Evolutionary conservation across 2,113 vertebrate species (phyloP), one percentile per base, ranked within the genome.

Genomic region (Todiramphus saurophagus): DNA sequence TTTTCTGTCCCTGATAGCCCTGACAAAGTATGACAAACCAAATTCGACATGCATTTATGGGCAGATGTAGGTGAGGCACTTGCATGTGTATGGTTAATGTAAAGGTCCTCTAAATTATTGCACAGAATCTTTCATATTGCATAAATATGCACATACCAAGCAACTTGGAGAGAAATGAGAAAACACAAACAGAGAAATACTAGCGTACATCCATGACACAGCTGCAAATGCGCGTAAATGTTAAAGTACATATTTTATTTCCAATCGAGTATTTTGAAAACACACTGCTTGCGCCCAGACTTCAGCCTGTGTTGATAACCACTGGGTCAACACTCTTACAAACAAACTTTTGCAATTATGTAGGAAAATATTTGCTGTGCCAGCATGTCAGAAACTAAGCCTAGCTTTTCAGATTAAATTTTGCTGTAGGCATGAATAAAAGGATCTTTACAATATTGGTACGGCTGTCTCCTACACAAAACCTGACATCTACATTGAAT

Each of bases 341-440:
- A 86, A 83, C 9, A 4, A 59, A 56, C 68, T n/a, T 83, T 91
- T 89, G 48, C 46, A 85, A 7, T 63, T 63, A 35, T 2, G 27
- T 39, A 87, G 68, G 87, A 50, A 44, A 88, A 81, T 60, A 73
- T 43, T 64, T 93, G 89, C 73, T 81, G 56, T 86, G 85, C 72
- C 87, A 95, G 89, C 84, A 43, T 14, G 63, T 85, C 96, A 95
- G 55, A 28, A 88, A 11, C 85, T 70, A 74, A 94, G 19, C 50
- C 70, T 8, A 14, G 75, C 75, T 90, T 86, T 90, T 69, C 41
- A 66, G 83, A 66, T 80, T 37, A 46, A 69, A 84, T 84, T 68
- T 67, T 64, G 81, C 81, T 83, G 46, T 16, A 28, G 53, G 77
- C 63, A 77, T 2, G 33, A 19, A 67, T 0, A 44, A 83, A 66